A percentile compares a stretch with the other conserved stretches of the same genome.
phyloP scores from a whole-genome alignment of 2,888 invertebrate genomes.

The Chalcis sispes region DNA sequence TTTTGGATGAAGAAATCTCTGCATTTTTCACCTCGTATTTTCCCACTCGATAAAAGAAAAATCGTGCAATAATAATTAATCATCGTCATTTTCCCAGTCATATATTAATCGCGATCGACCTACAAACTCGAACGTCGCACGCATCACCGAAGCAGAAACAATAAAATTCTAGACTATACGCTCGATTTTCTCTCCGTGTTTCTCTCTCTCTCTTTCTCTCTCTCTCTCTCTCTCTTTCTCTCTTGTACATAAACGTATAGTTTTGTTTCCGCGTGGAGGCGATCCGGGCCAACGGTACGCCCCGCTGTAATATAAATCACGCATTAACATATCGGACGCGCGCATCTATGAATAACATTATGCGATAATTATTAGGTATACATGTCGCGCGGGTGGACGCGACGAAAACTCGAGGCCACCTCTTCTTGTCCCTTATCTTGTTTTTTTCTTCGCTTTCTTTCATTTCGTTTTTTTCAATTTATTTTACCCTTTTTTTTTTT shows the following conservation, averaged over 20 bases:
- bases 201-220: background rate
- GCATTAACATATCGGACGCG: constrained; percentile 63
- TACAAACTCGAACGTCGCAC: constrained; percentile 39
- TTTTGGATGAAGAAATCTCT: background rate
- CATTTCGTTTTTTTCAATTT: too few relatives aligned
- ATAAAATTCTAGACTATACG: background rate
- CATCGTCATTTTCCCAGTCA: constrained; percentile 2
- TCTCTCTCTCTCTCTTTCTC: constrained; percentile 9
- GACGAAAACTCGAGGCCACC: constrained; percentile 29
- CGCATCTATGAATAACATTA: constrained; percentile 66
- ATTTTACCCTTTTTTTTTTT: too few relatives aligned
- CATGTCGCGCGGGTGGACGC: constrained; percentile 48
- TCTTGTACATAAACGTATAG: background rate
- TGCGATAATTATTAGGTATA: constrained; percentile 63
- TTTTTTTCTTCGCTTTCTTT: too few relatives aligned
- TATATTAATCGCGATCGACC: constrained; percentile 37
- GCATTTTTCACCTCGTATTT: background rate
- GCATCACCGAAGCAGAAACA: constrained; percentile 24
- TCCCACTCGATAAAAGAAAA: background rate
- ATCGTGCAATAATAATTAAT: background rate
- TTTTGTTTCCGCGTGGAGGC: constrained; percentile 1
- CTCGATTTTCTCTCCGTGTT: background rate
- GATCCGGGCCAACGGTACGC: constrained; percentile 58
- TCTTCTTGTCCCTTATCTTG: background rate
- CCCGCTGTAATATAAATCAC: constrained; percentile 63